Base-by-base conservation (phyloP, 2,113 vertebrate species). In the Embiotoca jacksoni region DNA sequence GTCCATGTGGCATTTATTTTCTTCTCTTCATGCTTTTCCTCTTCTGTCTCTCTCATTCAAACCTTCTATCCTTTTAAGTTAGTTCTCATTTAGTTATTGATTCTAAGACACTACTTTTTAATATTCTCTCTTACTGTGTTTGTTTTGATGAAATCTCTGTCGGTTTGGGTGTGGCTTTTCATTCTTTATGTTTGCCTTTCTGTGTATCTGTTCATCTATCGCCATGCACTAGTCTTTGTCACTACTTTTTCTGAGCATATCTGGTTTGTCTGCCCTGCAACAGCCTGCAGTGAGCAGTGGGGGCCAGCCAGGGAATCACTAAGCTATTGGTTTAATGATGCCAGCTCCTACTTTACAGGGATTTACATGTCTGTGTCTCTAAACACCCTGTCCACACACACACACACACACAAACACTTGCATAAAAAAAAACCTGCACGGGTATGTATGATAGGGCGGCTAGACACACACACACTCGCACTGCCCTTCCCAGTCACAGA, bases 281-380 rank as follows among this genome's bases (percentile, higher is more conserved):
- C 88, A 89, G 88, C 68, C 82, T 69, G 58, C 83, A 81, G 72
- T 83, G 66, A 82, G 71, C 74, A 71, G 82, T 52, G 37, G 73
- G 23, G 78, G 69, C 66, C 78, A 80, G 80, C 86, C 84, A 75
- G 86, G 83, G 85, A 93, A 90, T 91, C 86, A 72, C 88, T 93
- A 92, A 93, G 89, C 91, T 91, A 88, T 90, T 88, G 86, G 88
- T 92, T 92, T 92, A 90, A 91, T 92, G 85, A 91, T 90, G 88
- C 91, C 88, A 89, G 84, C 89, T 77, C 84, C 87, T 89, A 84
- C 91, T 94, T 93, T 87, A 81, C 73, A 81, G 74, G 79, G 87
- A 91, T 92, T 93, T 92, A 63, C 86, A 85, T 85, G 92, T 92
- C 85, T 88, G 77, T 88, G 74, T 80, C 80, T 82, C 81, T 85